Evolutionary conservation across 2,797 vertebrate species (phyloP).

Genomic region (Buceros bicornis): DNA sequence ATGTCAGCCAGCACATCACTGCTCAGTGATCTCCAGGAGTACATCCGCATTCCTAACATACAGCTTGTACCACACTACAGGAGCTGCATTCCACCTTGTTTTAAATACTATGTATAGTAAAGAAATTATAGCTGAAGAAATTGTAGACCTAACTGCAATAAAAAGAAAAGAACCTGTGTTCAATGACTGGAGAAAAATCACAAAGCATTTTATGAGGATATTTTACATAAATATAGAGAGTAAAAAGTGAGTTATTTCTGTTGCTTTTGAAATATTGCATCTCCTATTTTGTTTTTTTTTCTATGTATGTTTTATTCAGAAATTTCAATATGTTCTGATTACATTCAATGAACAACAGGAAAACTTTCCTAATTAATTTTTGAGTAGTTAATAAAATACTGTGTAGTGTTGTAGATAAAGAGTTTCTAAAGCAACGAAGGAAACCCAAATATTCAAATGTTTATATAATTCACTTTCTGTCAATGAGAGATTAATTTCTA

Average conservation of each 20-base stretch:
- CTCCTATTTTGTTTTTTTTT: neutral
- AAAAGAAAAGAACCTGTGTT: neutral
- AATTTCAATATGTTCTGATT: neutral
- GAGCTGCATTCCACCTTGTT: neutral
- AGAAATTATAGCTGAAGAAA: neutral
- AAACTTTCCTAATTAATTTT: constrained; percentile 15
- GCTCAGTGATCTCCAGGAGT: neutral
- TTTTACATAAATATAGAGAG: neutral
- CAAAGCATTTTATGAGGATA: neutral
- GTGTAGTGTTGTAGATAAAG: neutral
- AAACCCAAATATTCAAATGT: neutral
- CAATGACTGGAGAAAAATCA: neutral
- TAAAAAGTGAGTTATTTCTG: neutral
- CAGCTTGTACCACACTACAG: neutral
- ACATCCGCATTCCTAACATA: rapidly evolving
- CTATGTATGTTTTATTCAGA: neutral
- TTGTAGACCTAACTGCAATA: neutral
- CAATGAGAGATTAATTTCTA: neutral
- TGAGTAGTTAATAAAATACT: constrained; percentile 20
- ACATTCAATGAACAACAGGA: neutral
- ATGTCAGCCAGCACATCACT: neutral
- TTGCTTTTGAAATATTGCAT: neutral
- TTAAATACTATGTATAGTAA: neutral
- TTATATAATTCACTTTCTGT: neutral
- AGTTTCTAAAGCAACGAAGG: constrained; percentile 4